Conservation (phyloP, 1,140 invertebrate genomes). For the Physella acuta region DNA sequence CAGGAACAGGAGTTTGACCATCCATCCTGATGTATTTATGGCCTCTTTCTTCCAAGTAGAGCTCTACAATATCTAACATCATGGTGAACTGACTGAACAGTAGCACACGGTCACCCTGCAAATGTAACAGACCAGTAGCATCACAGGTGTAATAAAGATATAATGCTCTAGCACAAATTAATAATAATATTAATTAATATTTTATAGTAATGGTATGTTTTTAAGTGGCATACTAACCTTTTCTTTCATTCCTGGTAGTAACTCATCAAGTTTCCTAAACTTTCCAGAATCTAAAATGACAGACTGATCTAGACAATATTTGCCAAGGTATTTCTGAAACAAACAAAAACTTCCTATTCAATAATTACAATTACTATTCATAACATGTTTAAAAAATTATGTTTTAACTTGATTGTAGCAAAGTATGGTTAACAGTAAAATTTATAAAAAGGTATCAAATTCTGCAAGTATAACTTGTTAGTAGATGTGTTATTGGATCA, state of each 20-base stretch:
- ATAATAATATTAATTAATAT: no score
- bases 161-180: no score
- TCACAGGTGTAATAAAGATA: no score
- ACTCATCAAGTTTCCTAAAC: slow-evolving; percentile 61
- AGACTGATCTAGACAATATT: slow-evolving; percentile 55
- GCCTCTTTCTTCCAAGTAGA: slow-evolving; percentile 49
- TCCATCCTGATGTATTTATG: slow-evolving; percentile 58
- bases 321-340: slow-evolving; percentile 52
- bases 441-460: no score
- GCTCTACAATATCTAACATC: slow-evolving; percentile 77
- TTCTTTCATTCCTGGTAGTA: slow-evolving; percentile 59
- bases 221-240: slow-evolving; percentile 57
- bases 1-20: slow-evolving; percentile 57
- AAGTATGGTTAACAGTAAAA: no score
- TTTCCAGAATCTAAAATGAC: slow-evolving; percentile 64
- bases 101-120: slow-evolving; percentile 68
- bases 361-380: no score
- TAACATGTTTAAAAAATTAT: no score
- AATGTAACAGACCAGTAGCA: no score
- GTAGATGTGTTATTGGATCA: no score
- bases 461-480: slow-evolving; percentile 42
- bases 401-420: no score
- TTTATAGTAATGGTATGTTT: no score
- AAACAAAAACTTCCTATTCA: slow-evolving; percentile 32
- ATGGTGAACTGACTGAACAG: slow-evolving; percentile 95